Evolutionary conservation across 1,140 invertebrate genomes (phyloP), one percentile per base, ranked within the genome.

Genomic region (Eriocheir sinensis): DNA sequence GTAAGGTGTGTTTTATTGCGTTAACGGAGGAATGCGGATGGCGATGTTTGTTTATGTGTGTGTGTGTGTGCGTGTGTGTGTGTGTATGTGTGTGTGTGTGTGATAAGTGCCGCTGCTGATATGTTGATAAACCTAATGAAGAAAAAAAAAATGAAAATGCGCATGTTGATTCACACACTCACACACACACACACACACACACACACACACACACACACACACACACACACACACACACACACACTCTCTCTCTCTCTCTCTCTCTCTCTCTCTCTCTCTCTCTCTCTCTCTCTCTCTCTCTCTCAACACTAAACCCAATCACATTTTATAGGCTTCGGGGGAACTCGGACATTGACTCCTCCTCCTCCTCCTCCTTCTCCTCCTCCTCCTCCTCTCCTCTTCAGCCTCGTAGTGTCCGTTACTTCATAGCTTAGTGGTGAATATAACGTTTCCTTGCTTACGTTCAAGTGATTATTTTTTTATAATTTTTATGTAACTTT

Each of bases 151-250:
- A n/a, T n/a, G n/a, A n/a, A n/a, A n/a, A n/a, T n/a, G n/a, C n/a
- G n/a, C n/a, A 6, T 60, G 53, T 21, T 21, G 9, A 60, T 60
- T 9, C 9, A 60, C 53, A 60, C 53, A 60, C 53, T 21, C 53
- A 60, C 53, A 60, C 53, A 60, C 53, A 60, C 53, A 60, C 53
- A 60, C 53, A 60, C 53, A 60, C 53, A 48, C 53, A 60, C 53
- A 60, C 53, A 60, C 53, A 60, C 53, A 60, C 53, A 60, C 53
- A 60, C 53, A 60, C 53, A 60, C 53, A 60, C 53, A 60, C 53
- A 60, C 53, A 60, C 53, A 60, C 53, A 60, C 53, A 60, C 53
- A 8, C 8, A 60, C 53, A 60, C 53, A 60, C 53, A 60, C 53
- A 60, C 53, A 60, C 53, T 53, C 48, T 53, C 48, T 53, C 48